A percentile compares a stretch with the other conserved stretches of the same genome.
phyloP scores from a whole-genome alignment of 2,113 vertebrate species.

The Aspidoscelis tigris region DNA sequence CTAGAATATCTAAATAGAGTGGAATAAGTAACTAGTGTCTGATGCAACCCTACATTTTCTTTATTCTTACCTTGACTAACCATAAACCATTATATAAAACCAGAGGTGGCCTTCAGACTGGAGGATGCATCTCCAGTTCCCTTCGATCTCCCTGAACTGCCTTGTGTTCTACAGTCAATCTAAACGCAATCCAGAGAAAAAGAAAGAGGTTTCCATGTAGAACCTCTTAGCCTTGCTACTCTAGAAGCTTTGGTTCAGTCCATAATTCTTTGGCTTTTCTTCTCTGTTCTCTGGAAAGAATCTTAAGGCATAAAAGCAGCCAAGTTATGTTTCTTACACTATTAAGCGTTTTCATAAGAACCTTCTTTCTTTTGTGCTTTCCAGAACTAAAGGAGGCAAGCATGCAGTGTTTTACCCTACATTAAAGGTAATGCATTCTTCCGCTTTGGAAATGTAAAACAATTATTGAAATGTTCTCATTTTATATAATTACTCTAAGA shows the following conservation, averaged over 20 bases:
- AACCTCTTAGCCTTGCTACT: too few species aligned
- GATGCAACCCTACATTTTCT: not conserved
- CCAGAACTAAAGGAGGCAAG: slow-evolving; percentile 86
- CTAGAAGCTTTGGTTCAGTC: not conserved
- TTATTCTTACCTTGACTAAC: too few species aligned
- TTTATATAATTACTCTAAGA: slow-evolving; percentile 37
- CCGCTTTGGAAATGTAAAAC: slow-evolving; percentile 1
- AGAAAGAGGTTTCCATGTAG: too few species aligned
- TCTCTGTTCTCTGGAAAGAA: slow-evolving; percentile 19
- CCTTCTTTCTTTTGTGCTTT: slow-evolving; percentile 46
- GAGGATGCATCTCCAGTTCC: too few species aligned
- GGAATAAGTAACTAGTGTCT: too few species aligned
- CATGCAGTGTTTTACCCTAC: slow-evolving; percentile 92
- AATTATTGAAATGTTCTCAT: not conserved
- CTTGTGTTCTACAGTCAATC: too few species aligned
- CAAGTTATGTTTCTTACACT: slow-evolving; percentile 6
- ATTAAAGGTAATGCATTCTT: slow-evolving; percentile 81
- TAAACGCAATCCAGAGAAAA: too few species aligned
- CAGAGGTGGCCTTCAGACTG: too few species aligned
- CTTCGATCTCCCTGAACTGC: too few species aligned
- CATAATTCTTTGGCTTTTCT: not conserved
- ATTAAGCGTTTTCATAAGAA: not conserved
- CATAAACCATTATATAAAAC: too few species aligned
- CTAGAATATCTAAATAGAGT: too few species aligned
- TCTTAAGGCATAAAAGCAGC: not conserved